phyloP scores from a whole-genome alignment of 2,113 vertebrate genomes.

The Sander lucioperca region DNA sequence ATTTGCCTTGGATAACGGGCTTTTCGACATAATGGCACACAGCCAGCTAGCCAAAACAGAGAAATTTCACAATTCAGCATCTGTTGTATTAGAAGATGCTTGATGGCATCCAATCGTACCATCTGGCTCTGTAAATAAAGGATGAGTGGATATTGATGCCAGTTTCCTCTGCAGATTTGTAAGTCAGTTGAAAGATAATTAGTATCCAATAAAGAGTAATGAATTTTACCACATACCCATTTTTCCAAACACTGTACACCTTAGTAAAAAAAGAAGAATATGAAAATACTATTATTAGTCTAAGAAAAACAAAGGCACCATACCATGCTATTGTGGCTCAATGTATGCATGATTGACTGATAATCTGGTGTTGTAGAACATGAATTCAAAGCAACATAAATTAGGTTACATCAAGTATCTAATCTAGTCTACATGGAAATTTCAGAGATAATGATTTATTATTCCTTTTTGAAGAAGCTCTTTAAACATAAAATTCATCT shows the following conservation, averaged over 20 bases:
- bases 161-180: constrained; percentile 51
- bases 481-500: constrained; percentile 35
- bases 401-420: neutral
- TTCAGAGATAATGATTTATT: constrained; percentile 2
- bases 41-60: constrained; percentile 61
- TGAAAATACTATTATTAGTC: neutral
- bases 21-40: constrained; percentile 63
- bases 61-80: constrained; percentile 63
- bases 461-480: constrained; percentile 13
- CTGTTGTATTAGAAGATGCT: constrained; percentile 65
- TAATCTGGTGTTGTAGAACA: neutral
- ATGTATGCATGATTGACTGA: neutral
- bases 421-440: neutral
- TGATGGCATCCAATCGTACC: constrained; percentile 65
- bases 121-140: constrained; percentile 72
- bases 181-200: constrained; percentile 41
- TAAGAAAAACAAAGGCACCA: neutral
- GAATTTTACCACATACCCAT: neutral
- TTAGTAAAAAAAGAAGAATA: neutral
- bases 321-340: neutral
- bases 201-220: constrained; percentile 34
- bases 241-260: neutral
- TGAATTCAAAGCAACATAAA: constrained; percentile 16
- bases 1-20: constrained; percentile 70
- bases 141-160: constrained; percentile 56